phyloP scores from a whole-genome alignment of 37 sponge, comb jelly and placozoan genomes.

The Petrosia ficiformis region DNA sequence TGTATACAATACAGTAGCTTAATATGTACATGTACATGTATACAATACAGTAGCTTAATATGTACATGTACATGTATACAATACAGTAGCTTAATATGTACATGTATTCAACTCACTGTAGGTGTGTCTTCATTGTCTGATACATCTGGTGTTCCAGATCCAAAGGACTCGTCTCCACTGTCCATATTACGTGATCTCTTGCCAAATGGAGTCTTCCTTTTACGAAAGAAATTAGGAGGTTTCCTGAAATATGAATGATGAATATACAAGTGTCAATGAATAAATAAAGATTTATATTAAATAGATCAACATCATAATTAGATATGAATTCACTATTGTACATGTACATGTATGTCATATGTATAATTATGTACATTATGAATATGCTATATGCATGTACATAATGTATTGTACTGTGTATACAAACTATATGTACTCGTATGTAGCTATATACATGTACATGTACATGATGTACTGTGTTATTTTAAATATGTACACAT shows the following conservation, averaged over 20 bases:
- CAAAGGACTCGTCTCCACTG: constrained; percentile 10
- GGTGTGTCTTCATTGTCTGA: neutral
- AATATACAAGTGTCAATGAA: too few relatives aligned
- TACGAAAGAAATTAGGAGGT: neutral
- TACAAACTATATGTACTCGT: too few relatives aligned
- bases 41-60: neutral
- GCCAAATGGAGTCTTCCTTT: neutral
- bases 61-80: neutral
- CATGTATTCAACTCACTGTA: neutral
- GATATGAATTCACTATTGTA: too few relatives aligned
- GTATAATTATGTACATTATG: too few relatives aligned
- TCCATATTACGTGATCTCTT: neutral
- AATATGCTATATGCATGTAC: too few relatives aligned
- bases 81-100: neutral
- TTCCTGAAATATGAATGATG: too few relatives aligned
- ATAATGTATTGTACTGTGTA: too few relatives aligned
- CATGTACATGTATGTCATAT: too few relatives aligned
- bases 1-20: neutral
- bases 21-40: neutral
- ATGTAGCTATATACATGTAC: neutral
- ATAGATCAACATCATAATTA: too few relatives aligned
- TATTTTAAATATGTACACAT: neutral
- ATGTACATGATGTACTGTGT: neutral
- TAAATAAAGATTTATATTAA: too few relatives aligned
- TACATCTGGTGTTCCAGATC: constrained; percentile 4